These are phyloP conservation scores for Chelonus insularis DNA, from an alignment of 1,140 invertebrate genomes.

Conservation along the genomic window DNA sequence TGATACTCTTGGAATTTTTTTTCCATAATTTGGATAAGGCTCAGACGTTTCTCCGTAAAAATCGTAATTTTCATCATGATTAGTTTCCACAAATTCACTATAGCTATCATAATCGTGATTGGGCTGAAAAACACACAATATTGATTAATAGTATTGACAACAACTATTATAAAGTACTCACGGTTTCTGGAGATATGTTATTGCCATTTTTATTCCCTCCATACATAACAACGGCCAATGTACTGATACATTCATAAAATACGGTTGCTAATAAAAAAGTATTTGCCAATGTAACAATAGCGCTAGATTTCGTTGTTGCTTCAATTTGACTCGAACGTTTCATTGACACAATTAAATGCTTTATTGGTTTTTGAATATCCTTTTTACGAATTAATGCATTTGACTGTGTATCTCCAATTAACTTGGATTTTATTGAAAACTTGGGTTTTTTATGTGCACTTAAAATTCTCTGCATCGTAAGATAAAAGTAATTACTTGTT, in stretches of 20 bases:
- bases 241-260: slow-evolving; percentile 38
- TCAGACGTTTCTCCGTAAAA: no score
- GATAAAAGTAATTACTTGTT: slow-evolving; percentile 3
- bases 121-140: no score
- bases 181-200: no score
- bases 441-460: no score
- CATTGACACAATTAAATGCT: slow-evolving; percentile 27
- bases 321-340: slow-evolving; percentile 22
- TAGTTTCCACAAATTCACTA: no score
- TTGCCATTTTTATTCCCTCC: slow-evolving; percentile 7
- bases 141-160: no score
- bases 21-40: no score
- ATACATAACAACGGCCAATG: slow-evolving; percentile 34
- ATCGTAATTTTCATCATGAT: no score
- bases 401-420: background rate
- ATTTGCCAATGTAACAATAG: slow-evolving; percentile 34
- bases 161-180: no score
- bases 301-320: slow-evolving; percentile 14
- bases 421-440: background rate
- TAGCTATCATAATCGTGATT: no score
- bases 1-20: no score
- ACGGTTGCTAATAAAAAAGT: slow-evolving; percentile 39
- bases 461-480: no score
- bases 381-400: background rate
- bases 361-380: background rate